Percentiles rank a stretch among this genome's conserved stretches.
Evolutionary conservation across 2,113 vertebrate species (phyloP).

Genomic region (Oenanthe oenanthe): DNA sequence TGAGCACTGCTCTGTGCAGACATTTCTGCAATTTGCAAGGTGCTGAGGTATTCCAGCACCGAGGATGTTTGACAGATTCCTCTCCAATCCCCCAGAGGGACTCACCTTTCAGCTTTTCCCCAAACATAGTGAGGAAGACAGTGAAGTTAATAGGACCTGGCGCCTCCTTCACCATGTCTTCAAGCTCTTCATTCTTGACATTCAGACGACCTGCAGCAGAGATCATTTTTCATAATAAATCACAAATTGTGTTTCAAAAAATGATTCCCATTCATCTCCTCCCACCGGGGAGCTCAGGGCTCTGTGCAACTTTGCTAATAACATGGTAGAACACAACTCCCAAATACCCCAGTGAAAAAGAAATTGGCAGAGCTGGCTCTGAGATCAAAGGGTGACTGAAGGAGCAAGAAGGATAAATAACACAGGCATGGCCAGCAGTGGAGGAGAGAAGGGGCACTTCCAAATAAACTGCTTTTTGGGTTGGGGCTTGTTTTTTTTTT

Average conservation of each 20-base stretch:
- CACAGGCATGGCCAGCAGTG: background rate
- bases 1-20: constrained; percentile 40
- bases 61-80: constrained; percentile 60
- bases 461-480: background rate
- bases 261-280: constrained; percentile 47
- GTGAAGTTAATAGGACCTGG: constrained; percentile 91
- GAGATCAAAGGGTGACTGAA: constrained; percentile 49
- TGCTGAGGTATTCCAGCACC: constrained; percentile 46
- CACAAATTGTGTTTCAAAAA: constrained; percentile 56
- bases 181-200: constrained; percentile 89
- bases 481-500: background rate
- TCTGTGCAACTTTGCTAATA: constrained; percentile 52
- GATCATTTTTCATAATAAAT: constrained; percentile 60
- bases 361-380: constrained; percentile 28
- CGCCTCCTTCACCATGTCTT: constrained; percentile 89
- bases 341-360: background rate
- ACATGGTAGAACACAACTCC: constrained; percentile 35
- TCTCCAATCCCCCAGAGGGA: constrained; percentile 58
- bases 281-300: constrained; percentile 45
- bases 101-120: constrained; percentile 92
- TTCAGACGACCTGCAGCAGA: constrained; percentile 83
- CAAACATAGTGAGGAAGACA: constrained; percentile 90
- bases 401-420: constrained; percentile 8
- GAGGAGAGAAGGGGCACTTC: background rate
- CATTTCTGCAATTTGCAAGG: constrained; percentile 37